Conservation (phyloP, 2,888 invertebrate genomes). For the Drosophila planitibia region DNA sequence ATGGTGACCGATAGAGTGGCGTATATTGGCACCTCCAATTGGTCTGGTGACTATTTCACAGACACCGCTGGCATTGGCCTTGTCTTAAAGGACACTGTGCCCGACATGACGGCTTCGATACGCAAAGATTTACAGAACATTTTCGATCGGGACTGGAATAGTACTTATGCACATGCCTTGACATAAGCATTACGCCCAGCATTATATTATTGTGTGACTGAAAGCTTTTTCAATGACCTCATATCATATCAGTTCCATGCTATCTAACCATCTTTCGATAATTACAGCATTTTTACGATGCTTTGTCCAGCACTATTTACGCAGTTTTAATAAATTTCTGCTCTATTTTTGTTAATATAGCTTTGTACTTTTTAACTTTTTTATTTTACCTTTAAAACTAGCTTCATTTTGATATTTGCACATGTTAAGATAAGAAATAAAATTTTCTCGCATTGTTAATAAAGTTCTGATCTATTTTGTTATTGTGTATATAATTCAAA, state of each 20-base stretch:
- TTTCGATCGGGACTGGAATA: conserved; percentile 96
- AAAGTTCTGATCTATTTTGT: conserved; percentile 33
- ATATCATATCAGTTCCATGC: neutral
- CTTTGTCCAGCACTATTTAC: conserved; percentile 1
- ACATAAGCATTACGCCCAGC: conserved; percentile 1
- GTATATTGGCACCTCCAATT: conserved; percentile 99
- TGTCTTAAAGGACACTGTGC: conserved; percentile 86
- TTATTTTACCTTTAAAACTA: neutral
- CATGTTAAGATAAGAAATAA: conserved; percentile 8
- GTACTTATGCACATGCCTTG: conserved; percentile 88
- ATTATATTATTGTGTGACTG: neutral
- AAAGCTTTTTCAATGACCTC: conserved; percentile 4
- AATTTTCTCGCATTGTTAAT: conserved; percentile 30
- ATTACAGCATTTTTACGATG: conserved; percentile 23
- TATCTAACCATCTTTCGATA: conserved; percentile 1
- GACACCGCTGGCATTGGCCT: conserved; percentile 95
- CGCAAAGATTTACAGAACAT: conserved; percentile 91
- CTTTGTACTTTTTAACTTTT: neutral
- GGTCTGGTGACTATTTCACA: conserved; percentile 98
- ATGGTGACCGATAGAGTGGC: conserved; percentile 99
- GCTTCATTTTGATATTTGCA: neutral
- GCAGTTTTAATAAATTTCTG: conserved; percentile 31
- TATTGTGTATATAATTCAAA: conserved; percentile 62
- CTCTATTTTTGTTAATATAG: conserved; percentile 13
- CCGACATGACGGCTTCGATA: conserved; percentile 86